Evolutionary conservation across 2,113 vertebrate species (phyloP).

Genomic region (Bufo gargarizans): DNA sequence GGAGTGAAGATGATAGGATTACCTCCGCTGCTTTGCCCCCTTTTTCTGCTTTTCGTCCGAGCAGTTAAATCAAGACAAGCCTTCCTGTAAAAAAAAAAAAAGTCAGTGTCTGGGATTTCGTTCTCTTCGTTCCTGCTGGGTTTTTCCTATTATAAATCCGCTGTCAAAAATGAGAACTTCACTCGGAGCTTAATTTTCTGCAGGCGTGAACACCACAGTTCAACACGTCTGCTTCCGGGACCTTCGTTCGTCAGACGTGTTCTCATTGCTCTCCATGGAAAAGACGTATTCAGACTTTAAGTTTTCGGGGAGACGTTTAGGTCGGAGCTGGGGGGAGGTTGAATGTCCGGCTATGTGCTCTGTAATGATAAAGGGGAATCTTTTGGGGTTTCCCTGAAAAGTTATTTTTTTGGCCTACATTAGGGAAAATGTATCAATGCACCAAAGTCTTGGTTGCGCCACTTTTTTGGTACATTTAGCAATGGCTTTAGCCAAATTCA

Average conservation of each 20-base stretch:
- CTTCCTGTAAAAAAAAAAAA: slow-evolving; percentile 85
- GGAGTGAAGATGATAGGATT: slow-evolving; percentile 83
- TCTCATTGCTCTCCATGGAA: slow-evolving; percentile 69
- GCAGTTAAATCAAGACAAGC: slow-evolving; percentile 78
- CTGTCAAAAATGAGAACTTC: slow-evolving; percentile 78
- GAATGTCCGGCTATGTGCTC: background rate
- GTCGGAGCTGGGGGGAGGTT: background rate
- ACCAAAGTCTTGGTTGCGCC: no score
- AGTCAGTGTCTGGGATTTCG: slow-evolving; percentile 75
- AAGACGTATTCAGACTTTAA: slow-evolving; percentile 66
- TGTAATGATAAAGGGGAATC: no score
- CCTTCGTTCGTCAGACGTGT: slow-evolving; percentile 68
- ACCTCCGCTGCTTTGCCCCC: slow-evolving; percentile 72
- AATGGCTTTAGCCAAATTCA: no score
- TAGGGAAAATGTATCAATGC: no score
- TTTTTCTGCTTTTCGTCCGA: slow-evolving; percentile 72
- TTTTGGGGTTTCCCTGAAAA: no score
- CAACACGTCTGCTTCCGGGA: slow-evolving; percentile 71
- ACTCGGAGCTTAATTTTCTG: slow-evolving; percentile 78
- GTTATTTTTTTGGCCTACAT: no score
- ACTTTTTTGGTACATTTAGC: no score
- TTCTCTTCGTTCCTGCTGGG: slow-evolving; percentile 80
- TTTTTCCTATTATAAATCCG: slow-evolving; percentile 83
- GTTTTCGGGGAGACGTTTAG: slow-evolving; percentile 40
- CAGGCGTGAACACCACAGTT: slow-evolving; percentile 78